phyloP scores from a whole-genome alignment of 2,888 invertebrate genomes.

The Yponomeuta sedellus region DNA sequence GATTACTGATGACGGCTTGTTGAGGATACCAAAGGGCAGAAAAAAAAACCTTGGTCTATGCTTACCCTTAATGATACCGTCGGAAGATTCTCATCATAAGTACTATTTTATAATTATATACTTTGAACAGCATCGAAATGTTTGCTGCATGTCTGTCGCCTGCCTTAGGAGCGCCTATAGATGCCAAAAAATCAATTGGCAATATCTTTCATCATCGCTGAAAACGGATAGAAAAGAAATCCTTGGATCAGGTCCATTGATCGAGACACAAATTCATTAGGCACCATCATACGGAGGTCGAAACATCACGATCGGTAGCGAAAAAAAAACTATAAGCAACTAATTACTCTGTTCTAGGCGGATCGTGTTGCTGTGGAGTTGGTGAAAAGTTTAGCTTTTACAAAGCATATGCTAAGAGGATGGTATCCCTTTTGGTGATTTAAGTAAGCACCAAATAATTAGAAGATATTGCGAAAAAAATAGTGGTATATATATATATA shows the following conservation, averaged over 20 bases:
- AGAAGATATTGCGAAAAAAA: too few relatives aligned
- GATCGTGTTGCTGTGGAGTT: not conserved
- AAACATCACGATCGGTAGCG: conserved; percentile 37
- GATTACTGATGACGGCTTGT: too few relatives aligned
- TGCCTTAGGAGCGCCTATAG: conserved; percentile 21
- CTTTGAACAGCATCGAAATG: too few relatives aligned
- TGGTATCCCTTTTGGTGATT: too few relatives aligned
- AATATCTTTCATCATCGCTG: conserved; percentile 6
- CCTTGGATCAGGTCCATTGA: conserved; percentile 36
- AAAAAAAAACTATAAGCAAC: conserved; percentile 41
- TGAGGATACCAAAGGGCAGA: too few relatives aligned
- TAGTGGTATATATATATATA: too few relatives aligned
- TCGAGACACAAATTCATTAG: conserved; percentile 23
- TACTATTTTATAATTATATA: too few relatives aligned
- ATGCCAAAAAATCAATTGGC: conserved; percentile 17
- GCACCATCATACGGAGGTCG: conserved; percentile 53
- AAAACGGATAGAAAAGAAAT: conserved; percentile 25
- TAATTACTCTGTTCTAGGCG: conserved; percentile 42
- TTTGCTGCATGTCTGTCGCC: not conserved
- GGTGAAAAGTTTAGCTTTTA: not conserved
- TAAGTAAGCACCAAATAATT: too few relatives aligned
- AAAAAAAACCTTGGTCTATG: too few relatives aligned
- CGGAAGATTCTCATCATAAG: too few relatives aligned
- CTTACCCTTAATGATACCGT: too few relatives aligned
- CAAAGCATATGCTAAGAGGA: too few relatives aligned